Base-by-base conservation (phyloP, 1,140 invertebrate genomes). In the Thaumatotibia leucotreta region DNA sequence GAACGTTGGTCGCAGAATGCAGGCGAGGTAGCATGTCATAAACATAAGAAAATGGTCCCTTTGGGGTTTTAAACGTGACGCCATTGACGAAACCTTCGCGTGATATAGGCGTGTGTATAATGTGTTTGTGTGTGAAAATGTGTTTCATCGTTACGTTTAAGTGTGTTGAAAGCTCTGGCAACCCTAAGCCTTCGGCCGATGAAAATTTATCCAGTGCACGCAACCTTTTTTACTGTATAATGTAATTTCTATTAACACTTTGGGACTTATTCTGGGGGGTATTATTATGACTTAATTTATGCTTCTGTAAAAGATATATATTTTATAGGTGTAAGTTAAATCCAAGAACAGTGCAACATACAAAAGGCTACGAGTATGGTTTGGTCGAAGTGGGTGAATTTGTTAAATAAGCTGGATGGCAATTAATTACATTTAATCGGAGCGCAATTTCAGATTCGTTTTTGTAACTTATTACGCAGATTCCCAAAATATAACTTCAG, bases 191-290 rank as follows among this genome's bases (percentile, higher is more conserved):
- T 27, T 58, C 22, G 22, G 52, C 1, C 23, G 52, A 24, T 31
- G 24, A 58, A 58, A 58, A 58, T 58, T 27, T 27, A 58, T 58
- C 52, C 52, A 27, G 1, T 58, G 52, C 52, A 58, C 52, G 52
- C 52, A 58, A 58, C 52, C 52, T 58, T 58, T 54, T 58, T 58
- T 27, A 27, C 6, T 23, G 11, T 31, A 31, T 27, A 58, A 24
- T 11, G 52, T 17, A 58, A 58, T 58, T 58, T 58, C 52, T 58
- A 58, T 58, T 58, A 58, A 58, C 52, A 58, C 52, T 58, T 58
- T 24, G 23, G n/a, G 6, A 23, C 24, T 58, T 58, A 58, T 58
- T 58, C 27, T 14, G 23, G 10, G 11, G 0, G 52, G 24, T 58
- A 58, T 58, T 58, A 58, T 58, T 58, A 58, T 58, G 8, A 58